Evolutionary conservation across 2,888 invertebrate species (phyloP).

Genomic region (Andrena chrysosceles): DNA sequence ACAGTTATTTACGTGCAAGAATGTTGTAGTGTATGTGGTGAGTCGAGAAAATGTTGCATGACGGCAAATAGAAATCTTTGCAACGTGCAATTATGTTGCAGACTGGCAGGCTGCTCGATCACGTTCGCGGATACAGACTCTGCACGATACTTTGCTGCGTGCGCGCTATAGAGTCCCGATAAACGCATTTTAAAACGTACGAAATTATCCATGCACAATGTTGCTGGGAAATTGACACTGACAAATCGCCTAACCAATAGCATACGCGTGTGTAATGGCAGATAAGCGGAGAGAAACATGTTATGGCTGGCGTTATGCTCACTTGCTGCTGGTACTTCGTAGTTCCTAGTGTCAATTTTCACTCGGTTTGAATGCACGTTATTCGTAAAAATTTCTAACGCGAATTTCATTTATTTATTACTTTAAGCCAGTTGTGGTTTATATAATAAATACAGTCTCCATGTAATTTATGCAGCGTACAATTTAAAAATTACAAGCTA

Average conservation of each 20-base stretch:
- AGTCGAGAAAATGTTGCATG: constrained; percentile 2
- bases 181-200: constrained; percentile 14
- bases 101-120: constrained; percentile 28
- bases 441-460: too few relatives aligned
- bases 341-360: not conserved
- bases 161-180: constrained; percentile 16
- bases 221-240: constrained; percentile 7
- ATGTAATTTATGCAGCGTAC: too few relatives aligned
- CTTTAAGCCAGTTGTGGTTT: too few relatives aligned
- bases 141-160: not conserved
- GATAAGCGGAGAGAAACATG: not conserved
- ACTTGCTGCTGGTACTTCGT: too few relatives aligned
- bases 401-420: too few relatives aligned
- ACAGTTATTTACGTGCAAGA: constrained; percentile 3
- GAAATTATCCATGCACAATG: constrained; percentile 3
- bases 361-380: not conserved
- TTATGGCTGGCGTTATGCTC: not conserved
- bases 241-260: not conserved
- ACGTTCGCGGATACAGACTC: constrained; percentile 6
- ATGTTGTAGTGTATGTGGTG: not conserved
- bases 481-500: too few relatives aligned
- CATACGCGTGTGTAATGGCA: not conserved
- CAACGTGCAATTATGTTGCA: constrained; percentile 23
- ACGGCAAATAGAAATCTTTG: constrained; percentile 26
- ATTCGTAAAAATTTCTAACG: too few relatives aligned